Conservation (phyloP, 2,797 vertebrate species). For the Telmatherina bonti region DNA sequence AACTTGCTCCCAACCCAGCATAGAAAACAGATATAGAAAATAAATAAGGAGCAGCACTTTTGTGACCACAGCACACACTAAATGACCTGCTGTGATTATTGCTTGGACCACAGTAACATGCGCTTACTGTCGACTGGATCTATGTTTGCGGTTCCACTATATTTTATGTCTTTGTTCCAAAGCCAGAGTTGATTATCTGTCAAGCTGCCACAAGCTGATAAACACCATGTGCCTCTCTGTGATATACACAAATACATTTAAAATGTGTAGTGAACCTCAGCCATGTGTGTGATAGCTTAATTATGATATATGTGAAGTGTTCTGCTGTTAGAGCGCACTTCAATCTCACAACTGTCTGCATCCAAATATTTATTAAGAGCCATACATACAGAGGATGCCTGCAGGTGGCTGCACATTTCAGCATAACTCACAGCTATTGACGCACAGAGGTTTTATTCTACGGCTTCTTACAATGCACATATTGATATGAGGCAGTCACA, state of each 20-base stretch:
- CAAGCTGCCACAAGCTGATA: conserved; percentile 16
- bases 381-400: too few relatives aligned
- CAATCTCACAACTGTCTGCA: conserved; percentile 26
- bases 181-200: conserved; percentile 53
- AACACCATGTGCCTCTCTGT: conserved; percentile 6
- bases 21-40: too few relatives aligned
- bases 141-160: neutral
- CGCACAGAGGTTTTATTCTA: neutral
- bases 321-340: conserved; percentile 11
- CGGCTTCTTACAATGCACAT: neutral
- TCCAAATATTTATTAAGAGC: conserved; percentile 20
- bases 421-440: neutral
- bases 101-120: neutral
- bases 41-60: neutral
- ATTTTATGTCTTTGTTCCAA: conserved; percentile 30
- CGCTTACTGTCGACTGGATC: conserved; percentile 10
- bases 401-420: conserved; percentile 12
- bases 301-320: conserved; percentile 28
- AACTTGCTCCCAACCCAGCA: too few relatives aligned
- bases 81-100: neutral
- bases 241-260: conserved; percentile 43
- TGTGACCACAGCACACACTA: too few relatives aligned
- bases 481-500: neutral
- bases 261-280: conserved; percentile 30
- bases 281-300: conserved; percentile 39